Evolutionary conservation across 2,888 invertebrate species (phyloP).

Genomic region (Opisthograptis luteolata): DNA sequence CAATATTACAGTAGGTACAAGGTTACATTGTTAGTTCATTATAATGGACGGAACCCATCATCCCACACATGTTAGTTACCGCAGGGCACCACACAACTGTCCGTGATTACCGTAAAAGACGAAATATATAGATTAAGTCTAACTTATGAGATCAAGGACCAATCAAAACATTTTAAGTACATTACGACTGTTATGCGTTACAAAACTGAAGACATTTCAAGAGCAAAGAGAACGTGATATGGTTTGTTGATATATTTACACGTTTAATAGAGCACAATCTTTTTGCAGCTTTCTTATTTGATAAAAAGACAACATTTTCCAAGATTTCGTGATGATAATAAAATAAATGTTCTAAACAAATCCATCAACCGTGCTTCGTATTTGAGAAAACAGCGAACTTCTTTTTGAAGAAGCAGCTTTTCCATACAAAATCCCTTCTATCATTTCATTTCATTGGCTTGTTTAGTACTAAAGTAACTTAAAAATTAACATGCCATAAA

Average conservation of each 20-base stretch:
- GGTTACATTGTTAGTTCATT: slow-evolving; percentile 39
- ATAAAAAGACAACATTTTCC: neutral
- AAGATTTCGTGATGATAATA: too few relatives aligned
- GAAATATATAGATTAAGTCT: slow-evolving; percentile 41
- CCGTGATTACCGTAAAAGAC: slow-evolving; percentile 25
- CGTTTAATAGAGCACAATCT: neutral
- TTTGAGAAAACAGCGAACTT: neutral
- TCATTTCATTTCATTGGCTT: too few relatives aligned
- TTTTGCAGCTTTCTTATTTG: neutral
- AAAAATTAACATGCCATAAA: too few relatives aligned
- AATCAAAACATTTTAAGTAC: slow-evolving; percentile 65
- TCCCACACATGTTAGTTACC: slow-evolving; percentile 32
- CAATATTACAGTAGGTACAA: slow-evolving; percentile 20
- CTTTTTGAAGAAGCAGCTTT: too few relatives aligned
- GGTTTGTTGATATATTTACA: neutral
- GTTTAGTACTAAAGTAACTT: too few relatives aligned
- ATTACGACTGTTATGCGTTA: slow-evolving; percentile 18
- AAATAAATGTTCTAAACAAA: too few relatives aligned
- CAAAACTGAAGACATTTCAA: neutral
- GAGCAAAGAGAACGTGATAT: slow-evolving; percentile 7
- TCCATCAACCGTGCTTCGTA: neutral
- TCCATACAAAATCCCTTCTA: too few relatives aligned
- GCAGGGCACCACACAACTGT: slow-evolving; percentile 55
- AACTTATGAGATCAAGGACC: slow-evolving; percentile 76
- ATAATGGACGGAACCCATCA: slow-evolving; percentile 61